These are phyloP conservation scores for Ia io DNA, from an alignment of 2,113 vertebrate genomes.

Conservation along the genomic window DNA sequence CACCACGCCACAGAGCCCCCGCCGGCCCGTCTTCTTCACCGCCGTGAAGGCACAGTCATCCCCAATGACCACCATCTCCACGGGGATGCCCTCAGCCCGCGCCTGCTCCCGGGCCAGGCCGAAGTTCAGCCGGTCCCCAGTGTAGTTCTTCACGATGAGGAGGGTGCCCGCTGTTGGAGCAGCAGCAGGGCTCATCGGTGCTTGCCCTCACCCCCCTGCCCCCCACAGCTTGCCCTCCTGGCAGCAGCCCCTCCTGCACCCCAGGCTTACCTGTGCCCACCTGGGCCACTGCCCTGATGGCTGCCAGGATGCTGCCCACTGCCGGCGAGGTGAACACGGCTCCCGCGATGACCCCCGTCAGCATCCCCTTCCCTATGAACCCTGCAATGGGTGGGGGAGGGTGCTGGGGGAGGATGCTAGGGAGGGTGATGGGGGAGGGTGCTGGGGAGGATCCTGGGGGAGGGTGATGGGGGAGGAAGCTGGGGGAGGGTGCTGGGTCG, in stretches of 20 bases:
- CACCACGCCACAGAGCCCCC: slow-evolving; percentile 93
- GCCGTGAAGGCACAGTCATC: slow-evolving; percentile 92
- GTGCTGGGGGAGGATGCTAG: too few species aligned
- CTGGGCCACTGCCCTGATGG: slow-evolving; percentile 86
- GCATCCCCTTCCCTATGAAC: slow-evolving; percentile 95
- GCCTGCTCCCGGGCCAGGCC: slow-evolving; percentile 93
- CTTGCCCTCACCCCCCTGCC: rapidly evolving
- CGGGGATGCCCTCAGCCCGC: slow-evolving; percentile 81
- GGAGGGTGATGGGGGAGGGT: too few species aligned
- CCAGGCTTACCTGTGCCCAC: slow-evolving; percentile 85
- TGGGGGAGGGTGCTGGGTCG: not conserved
- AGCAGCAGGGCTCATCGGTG: not conserved
- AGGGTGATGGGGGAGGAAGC: not conserved
- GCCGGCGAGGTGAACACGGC: slow-evolving; percentile 93
- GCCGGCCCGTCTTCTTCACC: slow-evolving; percentile 89
- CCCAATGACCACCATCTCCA: slow-evolving; percentile 91
- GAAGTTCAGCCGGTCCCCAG: slow-evolving; percentile 95
- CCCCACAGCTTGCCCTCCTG: rapidly evolving
- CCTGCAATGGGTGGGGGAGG: slow-evolving; percentile 78
- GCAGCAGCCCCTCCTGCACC: rapidly evolving
- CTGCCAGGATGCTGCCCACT: slow-evolving; percentile 91
- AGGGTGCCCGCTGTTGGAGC: slow-evolving; percentile 83
- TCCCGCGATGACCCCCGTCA: slow-evolving; percentile 92
- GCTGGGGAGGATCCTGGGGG: not conserved
- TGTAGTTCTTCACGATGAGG: slow-evolving; percentile 98